phyloP scores from a whole-genome alignment of 2,113 vertebrate genomes.

The Callithrix jacchus region DNA sequence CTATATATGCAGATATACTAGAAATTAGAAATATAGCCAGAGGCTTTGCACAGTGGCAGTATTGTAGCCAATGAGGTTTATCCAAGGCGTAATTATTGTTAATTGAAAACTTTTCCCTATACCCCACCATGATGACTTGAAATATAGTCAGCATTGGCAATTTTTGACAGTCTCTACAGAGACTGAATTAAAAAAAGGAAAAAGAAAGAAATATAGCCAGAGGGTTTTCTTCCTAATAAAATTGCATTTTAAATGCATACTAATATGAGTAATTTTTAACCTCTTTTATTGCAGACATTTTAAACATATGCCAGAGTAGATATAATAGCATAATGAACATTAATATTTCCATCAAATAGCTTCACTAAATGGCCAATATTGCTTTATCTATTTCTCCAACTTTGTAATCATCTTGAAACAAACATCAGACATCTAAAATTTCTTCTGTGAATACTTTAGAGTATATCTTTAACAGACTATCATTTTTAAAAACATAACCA shows the following conservation, averaged over 20 bases:
- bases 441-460: too few relatives aligned
- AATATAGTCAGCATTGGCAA: too few relatives aligned
- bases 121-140: too few relatives aligned
- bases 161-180: too few relatives aligned
- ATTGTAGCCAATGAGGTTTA: too few relatives aligned
- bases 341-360: background rate
- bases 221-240: background rate
- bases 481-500: background rate
- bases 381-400: background rate
- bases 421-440: background rate
- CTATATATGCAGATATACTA: background rate
- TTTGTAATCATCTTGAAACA: constrained; percentile 10
- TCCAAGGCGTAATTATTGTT: too few relatives aligned
- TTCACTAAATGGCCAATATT: background rate
- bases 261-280: background rate
- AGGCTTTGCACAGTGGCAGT: background rate
- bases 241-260: background rate
- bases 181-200: too few relatives aligned
- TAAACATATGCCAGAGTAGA: background rate
- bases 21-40: constrained; percentile 37
- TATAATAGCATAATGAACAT: background rate
- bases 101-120: too few relatives aligned
- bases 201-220: background rate
- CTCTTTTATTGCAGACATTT: background rate
- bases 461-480: background rate